Percentiles rank a stretch among this genome's conserved stretches.
Evolutionary conservation across 2,888 invertebrate genomes (phyloP).

Genomic region (Scelioninae gen. 2): DNA sequence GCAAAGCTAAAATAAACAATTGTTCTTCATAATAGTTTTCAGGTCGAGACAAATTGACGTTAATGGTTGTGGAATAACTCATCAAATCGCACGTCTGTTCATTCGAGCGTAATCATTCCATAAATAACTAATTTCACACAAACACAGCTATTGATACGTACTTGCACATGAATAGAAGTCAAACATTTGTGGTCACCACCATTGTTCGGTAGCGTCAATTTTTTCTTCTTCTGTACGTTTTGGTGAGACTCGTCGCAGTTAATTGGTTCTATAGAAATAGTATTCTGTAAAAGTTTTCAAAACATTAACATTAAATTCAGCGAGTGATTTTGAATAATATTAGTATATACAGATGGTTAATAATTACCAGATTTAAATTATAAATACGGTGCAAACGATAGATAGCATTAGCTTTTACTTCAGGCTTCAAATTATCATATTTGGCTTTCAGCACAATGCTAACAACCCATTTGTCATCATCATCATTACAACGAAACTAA

Average conservation of each 20-base stretch:
- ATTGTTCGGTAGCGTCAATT: slow-evolving; percentile 65
- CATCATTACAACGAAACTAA: slow-evolving; percentile 74
- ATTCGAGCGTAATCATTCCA: slow-evolving; percentile 24
- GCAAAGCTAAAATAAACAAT: not conserved
- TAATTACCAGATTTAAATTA: slow-evolving; percentile 40
- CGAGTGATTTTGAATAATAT: no score
- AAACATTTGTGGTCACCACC: slow-evolving; percentile 75
- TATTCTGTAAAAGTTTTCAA: slow-evolving; percentile 32
- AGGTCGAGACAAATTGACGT: slow-evolving; percentile 1
- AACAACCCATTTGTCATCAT: slow-evolving; percentile 79
- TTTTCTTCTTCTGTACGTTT: slow-evolving; percentile 16
- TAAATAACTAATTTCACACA: slow-evolving; percentile 35
- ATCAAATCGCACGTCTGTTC: slow-evolving; percentile 24
- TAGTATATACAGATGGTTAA: not conserved
- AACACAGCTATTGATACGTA: slow-evolving; percentile 61
- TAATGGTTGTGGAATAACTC: slow-evolving; percentile 24
- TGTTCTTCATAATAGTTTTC: not conserved
- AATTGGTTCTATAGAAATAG: slow-evolving; percentile 34
- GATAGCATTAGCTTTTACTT: slow-evolving; percentile 81
- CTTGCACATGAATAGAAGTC: slow-evolving; percentile 77
- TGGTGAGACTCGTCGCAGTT: slow-evolving; percentile 17
- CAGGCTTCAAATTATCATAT: slow-evolving; percentile 80
- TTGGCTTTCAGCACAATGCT: slow-evolving; percentile 83
- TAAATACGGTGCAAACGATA: slow-evolving; percentile 47
- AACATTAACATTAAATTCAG: not conserved